These are phyloP conservation scores for Drosophila guanche DNA, from an alignment of 1,140 invertebrate species.

Conservation along the genomic window DNA sequence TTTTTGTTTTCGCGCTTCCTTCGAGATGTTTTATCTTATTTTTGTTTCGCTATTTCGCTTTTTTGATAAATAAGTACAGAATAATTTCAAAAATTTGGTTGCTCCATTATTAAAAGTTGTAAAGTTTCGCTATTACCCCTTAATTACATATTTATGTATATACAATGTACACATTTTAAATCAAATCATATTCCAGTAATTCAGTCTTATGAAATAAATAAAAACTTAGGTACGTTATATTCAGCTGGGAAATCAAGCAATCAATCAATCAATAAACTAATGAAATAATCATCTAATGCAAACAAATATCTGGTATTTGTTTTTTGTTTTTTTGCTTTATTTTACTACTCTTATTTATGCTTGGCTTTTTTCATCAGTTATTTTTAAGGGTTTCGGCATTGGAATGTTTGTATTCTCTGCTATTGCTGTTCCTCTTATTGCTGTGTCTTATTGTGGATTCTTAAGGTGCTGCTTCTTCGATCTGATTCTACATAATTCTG, in stretches of 20 bases:
- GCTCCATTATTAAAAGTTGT: conserved; percentile 77
- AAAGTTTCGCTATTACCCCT: conserved; percentile 63
- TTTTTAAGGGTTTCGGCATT: conserved; percentile 19
- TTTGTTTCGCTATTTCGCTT: conserved; percentile 31
- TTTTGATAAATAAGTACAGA: conserved; percentile 70
- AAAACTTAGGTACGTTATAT: conserved; percentile 79
- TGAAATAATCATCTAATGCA: conserved; percentile 37
- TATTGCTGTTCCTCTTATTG: conserved; percentile 11
- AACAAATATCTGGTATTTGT: not conserved
- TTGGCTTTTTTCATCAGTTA: conserved; percentile 30
- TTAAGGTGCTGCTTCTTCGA: conserved; percentile 15
- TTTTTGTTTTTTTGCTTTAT: conserved; percentile 1
- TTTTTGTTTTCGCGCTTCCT: conserved; percentile 8
- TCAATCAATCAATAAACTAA: conserved; percentile 45
- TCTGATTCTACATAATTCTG: conserved; percentile 21
- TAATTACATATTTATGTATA: conserved; percentile 37
- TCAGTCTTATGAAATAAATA: conserved; percentile 83
- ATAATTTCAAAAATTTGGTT: conserved; percentile 78
- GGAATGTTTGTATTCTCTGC: conserved; percentile 17
- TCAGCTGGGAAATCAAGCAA: conserved; percentile 59
- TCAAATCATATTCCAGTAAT: conserved; percentile 78
- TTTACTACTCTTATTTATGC: conserved; percentile 21
- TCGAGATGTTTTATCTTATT: conserved; percentile 16
- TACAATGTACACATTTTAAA: conserved; percentile 36
- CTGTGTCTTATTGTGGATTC: conserved; percentile 12